Conservation (phyloP, 2,888 invertebrate genomes). For the Chalcosyrphus nemorum region DNA sequence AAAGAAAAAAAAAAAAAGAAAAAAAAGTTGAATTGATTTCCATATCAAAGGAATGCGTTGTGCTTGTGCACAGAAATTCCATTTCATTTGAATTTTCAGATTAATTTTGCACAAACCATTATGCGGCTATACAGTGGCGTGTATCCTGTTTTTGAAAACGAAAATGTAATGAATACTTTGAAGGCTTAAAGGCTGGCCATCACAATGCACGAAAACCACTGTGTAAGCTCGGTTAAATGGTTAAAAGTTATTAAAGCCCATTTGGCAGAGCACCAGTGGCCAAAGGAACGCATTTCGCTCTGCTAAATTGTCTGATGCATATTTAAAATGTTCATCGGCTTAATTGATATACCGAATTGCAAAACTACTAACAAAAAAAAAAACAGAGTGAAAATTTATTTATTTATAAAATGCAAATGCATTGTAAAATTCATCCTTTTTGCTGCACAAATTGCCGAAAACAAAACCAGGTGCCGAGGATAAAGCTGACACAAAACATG, state of each 20-base stretch:
- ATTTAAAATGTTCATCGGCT: conserved; percentile 45
- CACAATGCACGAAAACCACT: neutral
- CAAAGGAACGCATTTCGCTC: conserved; percentile 17
- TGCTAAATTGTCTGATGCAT: conserved; percentile 39
- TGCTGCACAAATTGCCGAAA: neutral
- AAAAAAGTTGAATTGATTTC: neutral
- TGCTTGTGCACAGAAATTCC: neutral
- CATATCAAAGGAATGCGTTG: neutral
- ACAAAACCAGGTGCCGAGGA: neutral
- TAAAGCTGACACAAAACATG: conserved; percentile 19
- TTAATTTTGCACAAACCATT: neutral
- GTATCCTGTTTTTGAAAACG: neutral
- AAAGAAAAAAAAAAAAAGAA: no score
- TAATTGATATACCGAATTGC: conserved; percentile 34
- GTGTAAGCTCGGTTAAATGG: neutral
- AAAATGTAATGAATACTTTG: neutral
- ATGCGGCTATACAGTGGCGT: neutral
- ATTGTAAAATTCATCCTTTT: conserved; percentile 10
- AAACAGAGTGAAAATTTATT: neutral
- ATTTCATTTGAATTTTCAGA: neutral
- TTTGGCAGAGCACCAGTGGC: neutral
- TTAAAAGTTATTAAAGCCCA: neutral
- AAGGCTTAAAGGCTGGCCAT: neutral
- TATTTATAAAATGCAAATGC: conserved; percentile 24
- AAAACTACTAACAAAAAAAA: conserved; percentile 7